Conservation (phyloP, 2,888 invertebrate species). For the Oithona nana region DNA sequence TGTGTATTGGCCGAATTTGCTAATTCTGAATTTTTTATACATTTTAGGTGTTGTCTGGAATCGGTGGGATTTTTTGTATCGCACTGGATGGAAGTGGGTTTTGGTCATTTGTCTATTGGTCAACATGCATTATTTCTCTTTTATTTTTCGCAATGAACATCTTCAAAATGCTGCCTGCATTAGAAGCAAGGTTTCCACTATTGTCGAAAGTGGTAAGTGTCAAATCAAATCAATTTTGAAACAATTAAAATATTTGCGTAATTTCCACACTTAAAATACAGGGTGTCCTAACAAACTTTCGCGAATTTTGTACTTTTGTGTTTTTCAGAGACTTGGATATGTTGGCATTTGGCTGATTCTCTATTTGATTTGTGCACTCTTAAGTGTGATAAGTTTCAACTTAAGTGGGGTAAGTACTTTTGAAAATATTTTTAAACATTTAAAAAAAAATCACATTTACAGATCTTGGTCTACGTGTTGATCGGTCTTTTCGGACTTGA, state of each 20-base stretch:
- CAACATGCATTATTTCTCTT: neutral
- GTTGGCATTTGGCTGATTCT: neutral
- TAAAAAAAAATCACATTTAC: neutral
- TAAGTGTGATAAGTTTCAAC: neutral
- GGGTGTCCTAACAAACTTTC: no score
- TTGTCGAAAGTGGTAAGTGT: neutral
- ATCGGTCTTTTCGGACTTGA: neutral
- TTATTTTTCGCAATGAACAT: neutral
- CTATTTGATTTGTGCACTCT: neutral
- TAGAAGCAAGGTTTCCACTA: neutral
- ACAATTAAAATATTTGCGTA: neutral
- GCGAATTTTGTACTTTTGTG: neutral
- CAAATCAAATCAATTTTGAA: no score
- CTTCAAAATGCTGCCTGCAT: neutral
- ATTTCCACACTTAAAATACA: neutral
- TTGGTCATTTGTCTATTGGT: neutral
- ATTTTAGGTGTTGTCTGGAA: neutral
- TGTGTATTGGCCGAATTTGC: no score
- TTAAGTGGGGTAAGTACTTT: neutral
- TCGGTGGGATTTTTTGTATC: neutral
- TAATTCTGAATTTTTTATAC: no score
- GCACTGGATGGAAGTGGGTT: neutral
- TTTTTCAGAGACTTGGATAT: neutral
- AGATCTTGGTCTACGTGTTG: neutral
- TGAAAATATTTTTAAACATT: neutral